Base-by-base conservation (phyloP, 2,113 vertebrate genomes). In the Galeopterus variegatus region DNA sequence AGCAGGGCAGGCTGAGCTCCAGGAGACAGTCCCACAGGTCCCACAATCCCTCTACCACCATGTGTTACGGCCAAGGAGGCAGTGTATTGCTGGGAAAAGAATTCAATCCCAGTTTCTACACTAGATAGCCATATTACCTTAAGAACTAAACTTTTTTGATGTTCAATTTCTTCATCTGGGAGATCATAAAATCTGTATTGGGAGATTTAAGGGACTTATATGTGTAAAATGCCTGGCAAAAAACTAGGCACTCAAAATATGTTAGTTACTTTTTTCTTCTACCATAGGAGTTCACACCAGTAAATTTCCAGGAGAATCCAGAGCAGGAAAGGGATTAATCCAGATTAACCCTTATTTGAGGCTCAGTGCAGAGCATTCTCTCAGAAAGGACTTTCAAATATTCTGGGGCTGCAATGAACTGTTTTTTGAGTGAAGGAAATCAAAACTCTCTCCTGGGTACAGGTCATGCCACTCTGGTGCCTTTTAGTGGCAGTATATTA, bases 161-260 rank as follows among this genome's bases (percentile, higher is more conserved):
- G 31, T 23, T 88, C 3, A 8, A 0, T 77, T 88, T 84, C 4
- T 31, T 96, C 41, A 69, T 18, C 19, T 45, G 4, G 31, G 12
- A 18, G 58, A 76, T 65, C 58, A 54, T 45, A 92, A 85, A 87
- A 19, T 4, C 56, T 82, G 4, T 24, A 5, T n/a, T 26, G 24
- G 56, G 8, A 95, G 33, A 83, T 23, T 73, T 88, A 88, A 84
- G 72, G 24, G 56, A 83, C 23, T 67, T 88, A 50, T 6, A 48
- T 64, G 52, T n/a, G 15, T 91, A 92, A 92, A 90, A 54, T 86
- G 21, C n/a, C 26, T 85, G 14, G 21, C 45, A 96, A 94, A 85
- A 75, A 88, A 19, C 9, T 12, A 50, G 26, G n/a, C 11, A 77
- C 31, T 19, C 15, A 41, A 85, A 67, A 19, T 67, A 77, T 8